Evolutionary conservation across 2,797 vertebrate genomes (phyloP).

Genomic region (Dromococcyx pavoninus): DNA sequence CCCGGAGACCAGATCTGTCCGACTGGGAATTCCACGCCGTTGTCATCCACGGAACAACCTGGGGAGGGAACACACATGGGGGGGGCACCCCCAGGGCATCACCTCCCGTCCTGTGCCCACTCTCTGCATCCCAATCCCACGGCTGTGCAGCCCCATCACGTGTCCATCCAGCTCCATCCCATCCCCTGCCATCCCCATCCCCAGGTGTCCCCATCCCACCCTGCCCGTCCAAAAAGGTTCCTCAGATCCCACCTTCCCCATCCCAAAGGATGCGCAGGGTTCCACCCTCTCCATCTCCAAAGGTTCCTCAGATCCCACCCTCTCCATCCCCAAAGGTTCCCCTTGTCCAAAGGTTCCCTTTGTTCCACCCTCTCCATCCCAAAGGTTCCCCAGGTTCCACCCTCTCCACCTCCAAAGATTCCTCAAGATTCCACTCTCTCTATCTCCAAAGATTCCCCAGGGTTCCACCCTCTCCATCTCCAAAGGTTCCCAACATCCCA

Average conservation of each 20-base stretch:
- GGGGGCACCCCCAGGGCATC: background rate
- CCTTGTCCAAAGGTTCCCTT: too few relatives aligned
- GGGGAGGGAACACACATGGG: background rate
- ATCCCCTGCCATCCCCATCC: background rate
- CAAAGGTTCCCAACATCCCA: too few relatives aligned
- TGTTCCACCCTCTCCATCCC: background rate
- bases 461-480: background rate
- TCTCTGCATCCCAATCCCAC: background rate
- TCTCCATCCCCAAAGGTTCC: too few relatives aligned
- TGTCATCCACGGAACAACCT: constrained; percentile 83
- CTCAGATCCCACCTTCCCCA: background rate
- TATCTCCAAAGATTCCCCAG: too few relatives aligned
- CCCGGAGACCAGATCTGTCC: constrained; percentile 86
- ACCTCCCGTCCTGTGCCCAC: background rate
- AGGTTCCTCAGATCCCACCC: too few relatives aligned
- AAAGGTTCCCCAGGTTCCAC: background rate
- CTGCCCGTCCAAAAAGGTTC: too few relatives aligned
- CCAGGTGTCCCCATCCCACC: background rate
- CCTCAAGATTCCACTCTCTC: background rate
- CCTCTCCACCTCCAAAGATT: too few relatives aligned
- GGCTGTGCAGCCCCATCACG: background rate
- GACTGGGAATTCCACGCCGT: constrained; percentile 79
- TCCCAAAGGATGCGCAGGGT: too few relatives aligned
- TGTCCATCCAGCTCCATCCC: too few relatives aligned
- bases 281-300: background rate